Percentiles rank a stretch among this genome's conserved stretches.
phyloP scores from a whole-genome alignment of 2,888 invertebrate genomes.

The Alcis repandata region DNA sequence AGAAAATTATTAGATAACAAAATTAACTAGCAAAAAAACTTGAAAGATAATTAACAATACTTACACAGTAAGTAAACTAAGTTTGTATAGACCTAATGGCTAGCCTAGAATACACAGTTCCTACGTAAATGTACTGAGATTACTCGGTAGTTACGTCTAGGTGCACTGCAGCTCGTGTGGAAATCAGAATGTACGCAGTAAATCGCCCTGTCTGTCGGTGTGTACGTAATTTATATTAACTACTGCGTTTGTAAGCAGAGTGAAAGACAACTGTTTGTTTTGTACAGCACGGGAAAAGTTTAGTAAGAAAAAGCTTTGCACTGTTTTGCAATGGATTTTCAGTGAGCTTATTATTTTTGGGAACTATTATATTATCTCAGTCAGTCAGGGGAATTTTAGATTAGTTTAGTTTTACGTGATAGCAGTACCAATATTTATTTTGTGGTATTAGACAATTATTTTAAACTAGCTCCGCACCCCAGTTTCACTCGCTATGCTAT shows the following conservation, averaged over 20 bases:
- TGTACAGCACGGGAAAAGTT: background rate
- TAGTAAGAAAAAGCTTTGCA: background rate
- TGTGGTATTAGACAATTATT: too few species aligned
- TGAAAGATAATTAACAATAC: background rate
- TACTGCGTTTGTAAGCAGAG: constrained; percentile 39
- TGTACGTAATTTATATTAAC: constrained; percentile 52
- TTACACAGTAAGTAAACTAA: too few species aligned
- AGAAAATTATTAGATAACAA: too few species aligned
- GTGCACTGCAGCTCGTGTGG: constrained; percentile 49
- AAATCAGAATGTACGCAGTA: constrained; percentile 63
- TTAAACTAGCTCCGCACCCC: too few species aligned
- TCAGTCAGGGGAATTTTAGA: too few species aligned
- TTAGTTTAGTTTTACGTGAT: too few species aligned
- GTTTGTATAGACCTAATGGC: background rate
- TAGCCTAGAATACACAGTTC: constrained; percentile 49
- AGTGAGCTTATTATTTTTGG: too few species aligned
- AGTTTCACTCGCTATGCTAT: too few species aligned
- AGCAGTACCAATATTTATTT: too few species aligned
- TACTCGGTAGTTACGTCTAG: background rate
- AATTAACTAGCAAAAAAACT: too few species aligned
- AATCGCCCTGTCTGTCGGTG: constrained; percentile 60
- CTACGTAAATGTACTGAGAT: constrained; percentile 11
- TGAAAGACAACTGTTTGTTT: constrained; percentile 35
- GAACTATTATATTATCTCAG: too few species aligned
- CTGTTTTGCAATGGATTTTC: background rate